Evolutionary conservation across 2,113 vertebrate genomes (phyloP).

Genomic region (Strigops habroptila): DNA sequence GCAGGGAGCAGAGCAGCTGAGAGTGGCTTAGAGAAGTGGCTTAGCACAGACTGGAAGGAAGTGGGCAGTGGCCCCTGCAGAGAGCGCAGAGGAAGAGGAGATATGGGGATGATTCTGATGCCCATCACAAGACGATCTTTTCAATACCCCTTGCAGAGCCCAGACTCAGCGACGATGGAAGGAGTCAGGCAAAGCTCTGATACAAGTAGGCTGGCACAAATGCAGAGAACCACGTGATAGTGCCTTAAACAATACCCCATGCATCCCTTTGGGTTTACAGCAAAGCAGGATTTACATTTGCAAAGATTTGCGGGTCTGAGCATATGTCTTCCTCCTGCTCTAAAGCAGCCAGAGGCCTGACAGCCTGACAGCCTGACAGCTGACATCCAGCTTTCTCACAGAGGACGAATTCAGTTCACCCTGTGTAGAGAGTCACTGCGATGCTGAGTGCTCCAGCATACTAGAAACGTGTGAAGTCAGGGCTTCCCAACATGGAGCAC

Average conservation of each 20-base stretch:
- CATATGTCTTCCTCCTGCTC: not conserved
- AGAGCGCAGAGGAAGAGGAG: not conserved
- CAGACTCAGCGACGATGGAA: not conserved
- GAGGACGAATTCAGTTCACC: not conserved
- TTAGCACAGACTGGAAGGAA: not conserved
- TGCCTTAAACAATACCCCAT: not conserved
- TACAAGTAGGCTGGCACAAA: not conserved
- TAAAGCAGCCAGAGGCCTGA: not conserved
- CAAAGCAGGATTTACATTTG: not conserved
- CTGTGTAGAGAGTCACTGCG: no score
- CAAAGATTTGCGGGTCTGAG: not conserved
- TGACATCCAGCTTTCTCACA: not conserved
- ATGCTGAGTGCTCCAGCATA: fast-evolving
- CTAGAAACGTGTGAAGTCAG: not conserved
- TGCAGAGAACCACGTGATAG: not conserved
- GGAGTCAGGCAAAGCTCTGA: not conserved
- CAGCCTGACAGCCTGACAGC: not conserved
- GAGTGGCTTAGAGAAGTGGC: not conserved
- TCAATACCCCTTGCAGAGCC: not conserved
- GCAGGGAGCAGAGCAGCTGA: not conserved
- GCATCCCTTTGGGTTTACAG: not conserved
- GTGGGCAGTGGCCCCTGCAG: no score
- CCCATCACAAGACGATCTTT: not conserved
- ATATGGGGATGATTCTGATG: not conserved
- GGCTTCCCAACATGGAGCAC: not conserved